phyloP scores from a whole-genome alignment of 2,797 vertebrate species.

The Leucoraja ocellata region DNA sequence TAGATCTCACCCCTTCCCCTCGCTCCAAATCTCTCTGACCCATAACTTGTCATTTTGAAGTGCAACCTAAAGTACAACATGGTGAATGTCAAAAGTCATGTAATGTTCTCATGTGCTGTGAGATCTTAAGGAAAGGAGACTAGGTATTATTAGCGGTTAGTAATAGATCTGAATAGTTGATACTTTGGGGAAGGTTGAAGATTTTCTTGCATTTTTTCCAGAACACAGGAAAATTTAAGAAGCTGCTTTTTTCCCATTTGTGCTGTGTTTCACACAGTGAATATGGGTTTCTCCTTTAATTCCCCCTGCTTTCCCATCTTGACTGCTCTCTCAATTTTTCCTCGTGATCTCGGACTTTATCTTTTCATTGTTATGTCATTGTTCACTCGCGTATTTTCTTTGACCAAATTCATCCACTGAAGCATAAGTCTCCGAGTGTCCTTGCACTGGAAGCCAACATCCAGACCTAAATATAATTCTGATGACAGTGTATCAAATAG shows the following conservation, averaged over 20 bases:
- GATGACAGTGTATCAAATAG: background rate
- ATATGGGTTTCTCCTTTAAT: background rate
- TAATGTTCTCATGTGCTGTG: background rate
- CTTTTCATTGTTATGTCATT: background rate
- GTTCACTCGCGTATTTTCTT: no score
- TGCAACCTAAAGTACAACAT: background rate
- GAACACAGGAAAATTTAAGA: background rate
- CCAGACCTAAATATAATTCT: background rate
- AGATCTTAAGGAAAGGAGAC: background rate
- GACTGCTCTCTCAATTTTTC: background rate
- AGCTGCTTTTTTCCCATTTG: background rate
- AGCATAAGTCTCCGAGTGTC: background rate
- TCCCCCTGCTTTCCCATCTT: background rate
- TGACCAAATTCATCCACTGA: background rate
- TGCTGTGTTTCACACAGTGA: background rate
- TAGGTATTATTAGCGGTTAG: background rate
- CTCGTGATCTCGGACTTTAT: background rate
- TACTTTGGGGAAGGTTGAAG: background rate
- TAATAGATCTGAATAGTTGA: background rate
- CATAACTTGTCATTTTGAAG: background rate
- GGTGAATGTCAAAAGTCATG: background rate
- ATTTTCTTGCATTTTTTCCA: background rate
- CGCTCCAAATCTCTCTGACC: background rate
- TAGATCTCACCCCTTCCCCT: background rate
- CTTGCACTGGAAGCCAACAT: background rate